phyloP scores from a whole-genome alignment of 2,797 vertebrate species.

The Galago senegalensis region DNA sequence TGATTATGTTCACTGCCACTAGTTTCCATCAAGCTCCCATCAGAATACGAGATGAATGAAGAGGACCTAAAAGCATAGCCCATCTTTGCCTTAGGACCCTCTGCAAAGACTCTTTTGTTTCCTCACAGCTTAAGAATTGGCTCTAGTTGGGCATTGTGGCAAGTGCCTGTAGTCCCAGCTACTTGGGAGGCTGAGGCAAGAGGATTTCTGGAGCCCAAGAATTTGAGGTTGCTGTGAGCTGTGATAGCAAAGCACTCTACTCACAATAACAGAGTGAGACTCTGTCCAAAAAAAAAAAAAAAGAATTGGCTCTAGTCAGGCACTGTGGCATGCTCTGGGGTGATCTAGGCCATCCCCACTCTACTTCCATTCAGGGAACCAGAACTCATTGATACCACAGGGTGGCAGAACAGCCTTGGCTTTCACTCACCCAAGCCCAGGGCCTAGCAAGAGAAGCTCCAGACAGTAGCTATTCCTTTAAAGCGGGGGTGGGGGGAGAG shows the following conservation, averaged over 20 bases:
- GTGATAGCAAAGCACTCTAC: too few relatives aligned
- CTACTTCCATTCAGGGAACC: background rate
- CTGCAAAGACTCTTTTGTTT: background rate
- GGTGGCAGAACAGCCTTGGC: slow-evolving; percentile 71
- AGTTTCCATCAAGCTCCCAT: background rate
- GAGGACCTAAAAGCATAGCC: background rate
- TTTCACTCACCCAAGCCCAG: background rate
- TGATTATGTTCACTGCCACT: background rate
- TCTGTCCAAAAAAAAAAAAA: too few relatives aligned
- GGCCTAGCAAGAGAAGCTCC: background rate
- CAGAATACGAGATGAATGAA: background rate
- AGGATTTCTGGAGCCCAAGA: too few relatives aligned
- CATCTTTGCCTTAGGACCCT: background rate
- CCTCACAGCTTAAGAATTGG: background rate
- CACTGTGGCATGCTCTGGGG: background rate
- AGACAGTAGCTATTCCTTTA: background rate
- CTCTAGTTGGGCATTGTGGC: background rate
- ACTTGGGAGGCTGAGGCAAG: too few relatives aligned
- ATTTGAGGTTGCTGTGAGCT: too few relatives aligned
- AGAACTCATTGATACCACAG: background rate
- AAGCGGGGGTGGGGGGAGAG: background rate
- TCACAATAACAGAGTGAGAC: too few relatives aligned
- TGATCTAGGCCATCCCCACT: background rate
- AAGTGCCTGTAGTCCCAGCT: too few relatives aligned
- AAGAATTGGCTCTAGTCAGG: background rate